Evolutionary conservation across 2,113 vertebrate genomes (phyloP).

Genomic region (Forbesichthys agassizii): DNA sequence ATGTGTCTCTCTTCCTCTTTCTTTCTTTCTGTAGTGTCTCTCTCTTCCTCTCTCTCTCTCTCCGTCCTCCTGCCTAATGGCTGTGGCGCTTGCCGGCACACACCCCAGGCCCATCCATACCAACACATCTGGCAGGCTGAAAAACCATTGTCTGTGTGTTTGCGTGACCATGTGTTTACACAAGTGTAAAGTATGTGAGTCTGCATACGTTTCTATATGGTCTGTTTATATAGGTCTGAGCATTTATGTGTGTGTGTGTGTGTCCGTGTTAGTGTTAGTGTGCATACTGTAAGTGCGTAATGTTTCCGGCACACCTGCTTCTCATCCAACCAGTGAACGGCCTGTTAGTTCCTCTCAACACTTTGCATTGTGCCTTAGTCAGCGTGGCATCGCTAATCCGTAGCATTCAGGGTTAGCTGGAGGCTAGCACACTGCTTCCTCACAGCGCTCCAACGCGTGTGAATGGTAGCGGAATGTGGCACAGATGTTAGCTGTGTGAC

Average conservation of each 20-base stretch:
- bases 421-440: constrained; percentile 37
- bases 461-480: constrained; percentile 46
- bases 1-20: constrained; percentile 31
- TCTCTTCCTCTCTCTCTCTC: constrained; percentile 22
- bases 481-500: constrained; percentile 49
- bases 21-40: constrained; percentile 9
- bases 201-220: neutral
- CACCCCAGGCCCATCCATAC: constrained; percentile 55
- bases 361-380: constrained; percentile 41
- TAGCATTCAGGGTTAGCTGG: constrained; percentile 48
- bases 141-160: constrained; percentile 6
- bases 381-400: constrained; percentile 59
- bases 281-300: constrained; percentile 1
- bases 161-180: constrained; percentile 26
- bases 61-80: constrained; percentile 47
- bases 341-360: constrained; percentile 55
- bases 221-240: too few species aligned
- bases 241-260: constrained; percentile 1
- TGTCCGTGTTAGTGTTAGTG: neutral
- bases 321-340: constrained; percentile 23
- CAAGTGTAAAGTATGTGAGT: too few species aligned
- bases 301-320: constrained; percentile 50
- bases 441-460: constrained; percentile 43
- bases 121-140: constrained; percentile 54
- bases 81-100: constrained; percentile 58